These are phyloP conservation scores for Miichthys miiuy DNA, from an alignment of 2,797 vertebrate species.

Conservation along the genomic window DNA sequence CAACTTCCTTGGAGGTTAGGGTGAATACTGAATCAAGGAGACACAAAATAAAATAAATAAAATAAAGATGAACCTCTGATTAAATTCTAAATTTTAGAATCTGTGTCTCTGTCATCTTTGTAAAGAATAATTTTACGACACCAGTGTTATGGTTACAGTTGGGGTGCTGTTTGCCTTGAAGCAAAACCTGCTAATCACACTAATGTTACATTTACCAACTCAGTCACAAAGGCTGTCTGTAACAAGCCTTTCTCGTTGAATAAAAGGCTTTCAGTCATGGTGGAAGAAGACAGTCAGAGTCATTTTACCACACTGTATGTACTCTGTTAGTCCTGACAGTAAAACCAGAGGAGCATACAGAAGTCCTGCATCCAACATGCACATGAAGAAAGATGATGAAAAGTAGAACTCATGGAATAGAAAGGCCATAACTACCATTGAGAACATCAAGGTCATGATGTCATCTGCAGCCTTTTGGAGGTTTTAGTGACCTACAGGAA, in stretches of 20 bases:
- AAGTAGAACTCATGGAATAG: background rate
- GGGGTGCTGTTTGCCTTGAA: background rate
- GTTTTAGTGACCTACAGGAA: too few species aligned
- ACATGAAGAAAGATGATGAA: background rate
- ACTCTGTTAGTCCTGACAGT: background rate
- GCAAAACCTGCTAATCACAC: constrained; percentile 4
- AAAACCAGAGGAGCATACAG: background rate
- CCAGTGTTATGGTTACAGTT: background rate
- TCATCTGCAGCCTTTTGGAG: background rate
- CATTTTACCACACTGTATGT: background rate
- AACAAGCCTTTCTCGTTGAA: background rate
- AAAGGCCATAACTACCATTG: background rate
- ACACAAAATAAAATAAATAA: background rate
- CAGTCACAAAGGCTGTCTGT: constrained; percentile 9
- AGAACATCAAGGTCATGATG: background rate
- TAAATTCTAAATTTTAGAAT: background rate
- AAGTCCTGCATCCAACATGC: background rate
- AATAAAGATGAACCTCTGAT: background rate
- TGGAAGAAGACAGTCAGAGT: background rate
- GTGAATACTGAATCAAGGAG: background rate
- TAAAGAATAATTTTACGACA: background rate
- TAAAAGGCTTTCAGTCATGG: background rate
- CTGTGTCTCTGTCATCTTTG: background rate
- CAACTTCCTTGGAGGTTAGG: background rate
- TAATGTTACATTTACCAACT: background rate